phyloP scores from a whole-genome alignment of 2,113 vertebrate species.

The Myiozetetes cayanensis region DNA sequence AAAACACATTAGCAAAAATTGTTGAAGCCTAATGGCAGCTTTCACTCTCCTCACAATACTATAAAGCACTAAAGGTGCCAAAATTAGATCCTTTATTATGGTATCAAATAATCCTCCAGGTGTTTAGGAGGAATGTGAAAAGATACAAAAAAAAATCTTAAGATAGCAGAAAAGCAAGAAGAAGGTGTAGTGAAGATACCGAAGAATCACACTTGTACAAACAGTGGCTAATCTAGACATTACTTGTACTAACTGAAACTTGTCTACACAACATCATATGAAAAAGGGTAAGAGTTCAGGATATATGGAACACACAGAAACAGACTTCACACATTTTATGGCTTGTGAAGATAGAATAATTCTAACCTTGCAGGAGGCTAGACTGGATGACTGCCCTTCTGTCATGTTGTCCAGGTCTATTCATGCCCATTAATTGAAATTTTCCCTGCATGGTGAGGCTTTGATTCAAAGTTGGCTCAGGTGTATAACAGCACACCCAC shows the following conservation, averaged over 20 bases:
- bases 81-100: neutral
- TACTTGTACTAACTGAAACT: neutral
- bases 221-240: neutral
- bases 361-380: neutral
- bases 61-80: neutral
- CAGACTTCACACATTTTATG: neutral
- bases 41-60: neutral
- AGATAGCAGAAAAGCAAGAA: neutral
- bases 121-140: neutral
- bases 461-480: conserved; percentile 11
- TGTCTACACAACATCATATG: neutral
- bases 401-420: neutral
- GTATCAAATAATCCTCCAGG: neutral
- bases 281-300: neutral
- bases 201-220: neutral
- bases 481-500: neutral
- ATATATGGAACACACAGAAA: neutral
- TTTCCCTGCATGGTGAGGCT: neutral
- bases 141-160: neutral
- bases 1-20: neutral
- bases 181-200: neutral
- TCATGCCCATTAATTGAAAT: neutral
- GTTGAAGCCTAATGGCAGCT: neutral
- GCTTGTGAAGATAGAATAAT: neutral
- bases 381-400: neutral